Evolutionary conservation across 2,888 invertebrate species (phyloP).

Genomic region (Cyrtodaria siliqua): DNA sequence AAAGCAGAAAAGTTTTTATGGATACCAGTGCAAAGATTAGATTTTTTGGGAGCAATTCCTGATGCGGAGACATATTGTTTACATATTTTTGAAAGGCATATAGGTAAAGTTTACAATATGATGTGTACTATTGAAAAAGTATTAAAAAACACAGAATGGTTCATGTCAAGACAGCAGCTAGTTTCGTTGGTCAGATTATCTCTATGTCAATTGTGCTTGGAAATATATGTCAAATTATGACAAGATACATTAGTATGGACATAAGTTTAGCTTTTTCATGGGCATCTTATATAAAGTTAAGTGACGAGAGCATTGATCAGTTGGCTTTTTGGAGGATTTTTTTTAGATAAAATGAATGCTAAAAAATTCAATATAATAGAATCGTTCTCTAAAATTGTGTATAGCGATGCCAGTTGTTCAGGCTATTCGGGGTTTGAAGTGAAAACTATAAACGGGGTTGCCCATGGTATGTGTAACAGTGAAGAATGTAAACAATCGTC

Average conservation of each 20-base stretch:
- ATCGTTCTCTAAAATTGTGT: too few relatives aligned
- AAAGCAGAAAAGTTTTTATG: conserved; percentile 42
- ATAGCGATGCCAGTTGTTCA: too few relatives aligned
- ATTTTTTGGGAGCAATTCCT: conserved; percentile 14
- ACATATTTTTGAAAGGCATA: too few relatives aligned
- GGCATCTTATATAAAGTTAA: background rate
- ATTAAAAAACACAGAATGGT: conserved; percentile 4
- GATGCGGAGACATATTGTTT: too few relatives aligned
- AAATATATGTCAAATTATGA: conserved; percentile 47
- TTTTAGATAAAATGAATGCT: too few relatives aligned
- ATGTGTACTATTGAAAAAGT: conserved; percentile 4
- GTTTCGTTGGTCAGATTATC: conserved; percentile 35
- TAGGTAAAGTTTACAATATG: conserved; percentile 12
- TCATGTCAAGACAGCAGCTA: conserved; percentile 33
- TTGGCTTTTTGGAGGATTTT: conserved; percentile 25
- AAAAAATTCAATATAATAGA: too few relatives aligned
- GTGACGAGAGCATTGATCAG: conserved; percentile 27
- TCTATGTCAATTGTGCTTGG: conserved; percentile 23
- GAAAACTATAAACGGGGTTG: too few relatives aligned
- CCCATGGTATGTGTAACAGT: too few relatives aligned
- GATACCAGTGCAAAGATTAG: conserved; percentile 25
- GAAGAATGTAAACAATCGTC: too few relatives aligned
- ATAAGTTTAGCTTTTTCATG: conserved; percentile 13
- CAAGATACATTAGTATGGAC: conserved; percentile 43
- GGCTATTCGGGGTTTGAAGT: too few relatives aligned